These are phyloP conservation scores for Drosophila nr. perissopoda DNA, from an alignment of 2,888 invertebrate species.

Conservation along the genomic window DNA sequence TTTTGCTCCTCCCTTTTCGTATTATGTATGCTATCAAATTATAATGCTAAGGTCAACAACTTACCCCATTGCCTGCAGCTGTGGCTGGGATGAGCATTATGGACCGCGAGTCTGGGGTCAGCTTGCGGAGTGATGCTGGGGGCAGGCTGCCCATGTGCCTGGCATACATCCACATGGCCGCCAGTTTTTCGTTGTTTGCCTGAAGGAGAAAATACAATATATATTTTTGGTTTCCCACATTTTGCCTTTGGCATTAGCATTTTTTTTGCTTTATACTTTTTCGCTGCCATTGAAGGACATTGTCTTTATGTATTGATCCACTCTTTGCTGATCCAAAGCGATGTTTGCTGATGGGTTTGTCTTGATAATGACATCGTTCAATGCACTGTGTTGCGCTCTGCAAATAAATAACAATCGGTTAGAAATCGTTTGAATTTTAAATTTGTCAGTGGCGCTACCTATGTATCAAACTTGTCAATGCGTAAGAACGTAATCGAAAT, in stretches of 20 bases:
- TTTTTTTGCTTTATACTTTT: slow-evolving; percentile 70
- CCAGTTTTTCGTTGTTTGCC: slow-evolving; percentile 80
- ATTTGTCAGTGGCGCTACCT: slow-evolving; percentile 30
- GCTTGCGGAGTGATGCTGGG: slow-evolving; percentile 57
- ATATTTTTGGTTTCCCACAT: background rate
- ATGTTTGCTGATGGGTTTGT: slow-evolving; percentile 66
- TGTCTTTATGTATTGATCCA: slow-evolving; percentile 83
- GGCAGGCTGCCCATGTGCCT: slow-evolving; percentile 72
- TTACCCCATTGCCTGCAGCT: slow-evolving; percentile 70
- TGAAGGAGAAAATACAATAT: slow-evolving; percentile 15
- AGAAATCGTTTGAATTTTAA: background rate
- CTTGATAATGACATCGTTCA: slow-evolving; percentile 76
- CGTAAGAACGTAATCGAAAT: background rate
- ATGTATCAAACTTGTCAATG: background rate
- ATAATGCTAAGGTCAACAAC: slow-evolving; percentile 8
- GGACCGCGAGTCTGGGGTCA: slow-evolving; percentile 66
- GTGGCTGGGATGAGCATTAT: slow-evolving; percentile 84
- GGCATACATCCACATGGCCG: slow-evolving; percentile 83
- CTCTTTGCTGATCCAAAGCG: slow-evolving; percentile 80
- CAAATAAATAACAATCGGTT: slow-evolving; percentile 13
- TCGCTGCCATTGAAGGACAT: slow-evolving; percentile 80
- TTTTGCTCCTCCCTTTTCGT: background rate
- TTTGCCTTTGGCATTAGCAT: background rate
- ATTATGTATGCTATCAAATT: background rate
- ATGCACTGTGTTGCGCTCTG: slow-evolving; percentile 66